Conservation (phyloP, 53 echinoderm and acorn worm genomes). For the Arbacia lixula region DNA sequence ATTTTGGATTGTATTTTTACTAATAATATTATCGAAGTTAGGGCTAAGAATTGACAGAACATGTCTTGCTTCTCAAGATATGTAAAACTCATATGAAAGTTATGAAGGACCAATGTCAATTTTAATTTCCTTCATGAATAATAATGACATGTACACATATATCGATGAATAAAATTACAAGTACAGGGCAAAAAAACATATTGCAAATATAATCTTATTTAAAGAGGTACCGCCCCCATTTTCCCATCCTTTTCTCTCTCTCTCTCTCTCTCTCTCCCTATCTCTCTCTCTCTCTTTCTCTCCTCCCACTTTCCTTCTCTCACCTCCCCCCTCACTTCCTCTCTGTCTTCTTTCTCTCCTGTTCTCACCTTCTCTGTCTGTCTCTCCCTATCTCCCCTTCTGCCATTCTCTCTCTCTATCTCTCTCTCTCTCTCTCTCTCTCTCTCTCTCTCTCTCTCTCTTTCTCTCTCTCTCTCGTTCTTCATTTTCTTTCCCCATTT, state of each 20-base stretch:
- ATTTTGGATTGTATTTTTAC: too few species aligned
- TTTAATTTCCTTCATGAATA: too few species aligned
- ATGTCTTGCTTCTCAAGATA: too few species aligned
- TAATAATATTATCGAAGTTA: too few species aligned
- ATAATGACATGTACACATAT: too few species aligned
- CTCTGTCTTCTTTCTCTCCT: background rate
- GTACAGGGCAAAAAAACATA: background rate
- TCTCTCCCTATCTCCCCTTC: background rate
- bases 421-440: background rate
- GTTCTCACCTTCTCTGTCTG: background rate
- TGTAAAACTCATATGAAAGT: too few species aligned
- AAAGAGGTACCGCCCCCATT: too few species aligned
- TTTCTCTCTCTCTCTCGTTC: background rate
- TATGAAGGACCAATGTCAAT: too few species aligned
- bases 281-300: background rate
- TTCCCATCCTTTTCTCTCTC: background rate
- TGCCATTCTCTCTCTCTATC: background rate
- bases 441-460: conserved; percentile 8
- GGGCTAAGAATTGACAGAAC: too few species aligned
- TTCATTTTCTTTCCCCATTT: background rate
- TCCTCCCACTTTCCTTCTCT: background rate
- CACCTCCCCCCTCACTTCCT: background rate
- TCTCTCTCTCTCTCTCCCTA: background rate
- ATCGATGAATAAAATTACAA: background rate
- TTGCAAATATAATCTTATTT: too few species aligned